Evolutionary conservation across 1,140 invertebrate species (phyloP).

Genomic region (Zaprionus inermis): DNA sequence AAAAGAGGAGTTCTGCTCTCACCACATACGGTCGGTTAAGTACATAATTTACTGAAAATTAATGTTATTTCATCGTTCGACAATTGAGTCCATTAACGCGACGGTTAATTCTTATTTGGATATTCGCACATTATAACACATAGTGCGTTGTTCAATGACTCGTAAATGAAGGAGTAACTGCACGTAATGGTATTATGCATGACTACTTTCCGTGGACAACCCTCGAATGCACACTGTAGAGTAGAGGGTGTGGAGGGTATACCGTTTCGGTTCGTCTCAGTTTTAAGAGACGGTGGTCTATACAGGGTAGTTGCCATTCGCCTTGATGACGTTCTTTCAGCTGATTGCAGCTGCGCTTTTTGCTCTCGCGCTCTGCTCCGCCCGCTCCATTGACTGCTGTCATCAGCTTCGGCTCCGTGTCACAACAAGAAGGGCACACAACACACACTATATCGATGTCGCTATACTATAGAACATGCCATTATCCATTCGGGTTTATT

Average conservation of each 20-base stretch:
- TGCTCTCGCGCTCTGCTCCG: constrained; percentile 7
- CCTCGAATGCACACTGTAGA: neutral
- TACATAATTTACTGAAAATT: neutral
- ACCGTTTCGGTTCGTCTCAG: neutral
- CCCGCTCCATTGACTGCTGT: constrained; percentile 41
- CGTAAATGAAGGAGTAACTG: constrained; percentile 64
- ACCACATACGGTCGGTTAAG: neutral
- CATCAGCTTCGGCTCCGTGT: constrained; percentile 35
- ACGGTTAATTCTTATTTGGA: constrained; percentile 55
- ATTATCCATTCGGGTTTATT: constrained; percentile 39
- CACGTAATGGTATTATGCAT: constrained; percentile 5
- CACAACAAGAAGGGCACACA: constrained; percentile 41
- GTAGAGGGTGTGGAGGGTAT: neutral
- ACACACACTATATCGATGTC: neutral
- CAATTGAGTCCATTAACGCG: constrained; percentile 54
- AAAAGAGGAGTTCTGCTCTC: neutral
- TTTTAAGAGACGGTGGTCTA: neutral
- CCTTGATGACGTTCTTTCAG: neutral
- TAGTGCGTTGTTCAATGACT: constrained; percentile 60
- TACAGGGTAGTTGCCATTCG: neutral
- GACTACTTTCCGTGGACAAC: neutral
- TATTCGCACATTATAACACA: constrained; percentile 30
- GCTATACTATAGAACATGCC: constrained; percentile 33
- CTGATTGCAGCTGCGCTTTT: constrained; percentile 32
- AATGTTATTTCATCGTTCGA: constrained; percentile 26